phyloP scores from a whole-genome alignment of 2,888 invertebrate genomes.

The Agriopis aurantiaria region DNA sequence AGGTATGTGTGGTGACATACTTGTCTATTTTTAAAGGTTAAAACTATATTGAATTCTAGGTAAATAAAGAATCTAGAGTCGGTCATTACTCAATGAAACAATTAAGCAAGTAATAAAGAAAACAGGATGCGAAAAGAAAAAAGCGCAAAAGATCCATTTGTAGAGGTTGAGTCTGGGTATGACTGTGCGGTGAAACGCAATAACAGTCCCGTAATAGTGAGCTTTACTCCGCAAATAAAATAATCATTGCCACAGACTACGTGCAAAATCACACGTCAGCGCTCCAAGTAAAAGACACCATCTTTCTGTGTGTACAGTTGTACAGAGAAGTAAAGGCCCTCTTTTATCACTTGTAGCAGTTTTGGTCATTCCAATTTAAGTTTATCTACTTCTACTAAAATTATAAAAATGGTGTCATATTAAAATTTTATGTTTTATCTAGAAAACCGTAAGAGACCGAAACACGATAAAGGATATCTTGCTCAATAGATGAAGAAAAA shows the following conservation, averaged over 20 bases:
- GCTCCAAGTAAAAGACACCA: constrained; percentile 7
- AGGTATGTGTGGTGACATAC: too few relatives aligned
- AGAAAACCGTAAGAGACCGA: too few relatives aligned
- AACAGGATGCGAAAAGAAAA: constrained; percentile 19
- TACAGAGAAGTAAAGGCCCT: not conserved
- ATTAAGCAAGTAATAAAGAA: not conserved
- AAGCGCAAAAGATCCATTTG: constrained; percentile 15
- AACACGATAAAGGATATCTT: too few relatives aligned
- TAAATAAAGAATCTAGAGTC: not conserved
- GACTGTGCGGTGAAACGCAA: constrained; percentile 4
- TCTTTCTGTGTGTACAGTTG: constrained; percentile 5
- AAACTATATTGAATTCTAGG: too few relatives aligned
- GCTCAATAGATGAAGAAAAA: too few relatives aligned
- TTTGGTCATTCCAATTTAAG: too few relatives aligned
- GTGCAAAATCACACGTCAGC: constrained; percentile 32
- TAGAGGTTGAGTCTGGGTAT: constrained; percentile 6
- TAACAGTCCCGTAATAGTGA: constrained; percentile 4
- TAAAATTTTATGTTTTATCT: too few relatives aligned
- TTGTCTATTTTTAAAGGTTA: too few relatives aligned
- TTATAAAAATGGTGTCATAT: too few relatives aligned
- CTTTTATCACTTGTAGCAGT: too few relatives aligned
- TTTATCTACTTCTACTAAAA: too few relatives aligned
- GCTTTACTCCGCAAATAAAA: constrained; percentile 1
- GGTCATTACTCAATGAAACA: not conserved
- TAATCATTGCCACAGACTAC: constrained; percentile 16